phyloP scores from a whole-genome alignment of 2,797 vertebrate species.

The Myoxocephalus aenaeus region DNA sequence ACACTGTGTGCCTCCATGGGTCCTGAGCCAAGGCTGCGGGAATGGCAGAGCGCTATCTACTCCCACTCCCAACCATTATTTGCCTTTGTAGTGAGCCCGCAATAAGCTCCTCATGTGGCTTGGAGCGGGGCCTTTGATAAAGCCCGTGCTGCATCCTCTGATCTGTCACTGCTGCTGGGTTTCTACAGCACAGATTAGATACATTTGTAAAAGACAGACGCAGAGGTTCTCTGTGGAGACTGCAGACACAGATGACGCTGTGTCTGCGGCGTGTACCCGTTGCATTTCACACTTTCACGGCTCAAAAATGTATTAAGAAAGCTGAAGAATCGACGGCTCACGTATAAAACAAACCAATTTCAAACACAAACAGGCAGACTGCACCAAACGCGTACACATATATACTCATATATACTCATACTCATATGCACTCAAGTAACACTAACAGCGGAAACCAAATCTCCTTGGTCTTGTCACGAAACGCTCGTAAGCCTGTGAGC shows the following conservation, averaged over 20 bases:
- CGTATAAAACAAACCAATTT: neutral
- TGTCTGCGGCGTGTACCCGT: constrained; percentile 10
- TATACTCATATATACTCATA: too few species aligned
- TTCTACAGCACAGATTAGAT: constrained; percentile 8
- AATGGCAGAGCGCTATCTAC: constrained; percentile 66
- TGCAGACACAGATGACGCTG: neutral
- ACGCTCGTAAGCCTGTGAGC: constrained; percentile 63
- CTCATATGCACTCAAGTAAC: constrained; percentile 43
- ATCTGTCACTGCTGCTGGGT: constrained; percentile 33
- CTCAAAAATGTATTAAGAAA: neutral
- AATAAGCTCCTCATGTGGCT: constrained; percentile 67
- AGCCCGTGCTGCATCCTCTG: constrained; percentile 41
- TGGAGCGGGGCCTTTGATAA: constrained; percentile 65
- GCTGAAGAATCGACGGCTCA: neutral
- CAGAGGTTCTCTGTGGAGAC: neutral
- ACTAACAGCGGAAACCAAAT: constrained; percentile 74
- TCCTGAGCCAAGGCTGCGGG: constrained; percentile 68
- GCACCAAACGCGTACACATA: constrained; percentile 16
- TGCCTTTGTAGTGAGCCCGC: constrained; percentile 70
- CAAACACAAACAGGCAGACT: constrained; percentile 43
- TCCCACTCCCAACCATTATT: constrained; percentile 76
- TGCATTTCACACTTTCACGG: constrained; percentile 8
- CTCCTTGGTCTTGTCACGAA: constrained; percentile 78
- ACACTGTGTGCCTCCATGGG: constrained; percentile 57
- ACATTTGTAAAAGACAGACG: constrained; percentile 7